These are phyloP conservation scores for Aythya baeri DNA, from an alignment of 2,113 vertebrate genomes.

Conservation along the genomic window DNA sequence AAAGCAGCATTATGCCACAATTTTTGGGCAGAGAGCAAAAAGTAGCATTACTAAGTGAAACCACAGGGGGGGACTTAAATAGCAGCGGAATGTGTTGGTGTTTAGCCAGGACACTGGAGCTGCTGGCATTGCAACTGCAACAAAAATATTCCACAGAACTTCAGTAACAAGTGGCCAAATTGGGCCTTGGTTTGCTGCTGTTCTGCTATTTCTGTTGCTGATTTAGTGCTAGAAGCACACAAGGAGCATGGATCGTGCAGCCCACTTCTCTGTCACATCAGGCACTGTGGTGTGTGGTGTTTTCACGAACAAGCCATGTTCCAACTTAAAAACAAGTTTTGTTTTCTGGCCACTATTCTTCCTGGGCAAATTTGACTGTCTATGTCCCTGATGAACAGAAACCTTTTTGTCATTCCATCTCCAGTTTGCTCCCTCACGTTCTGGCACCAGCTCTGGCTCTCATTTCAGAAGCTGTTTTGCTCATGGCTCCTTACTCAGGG, in stretches of 20 bases:
- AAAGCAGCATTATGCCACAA: background rate
- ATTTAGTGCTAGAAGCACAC: background rate
- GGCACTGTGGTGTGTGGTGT: background rate
- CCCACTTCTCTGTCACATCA: background rate
- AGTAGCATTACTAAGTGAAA: slow-evolving; percentile 51
- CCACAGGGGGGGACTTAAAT: slow-evolving; percentile 53
- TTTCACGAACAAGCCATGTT: background rate
- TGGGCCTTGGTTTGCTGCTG: slow-evolving; percentile 36
- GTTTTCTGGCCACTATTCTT: background rate
- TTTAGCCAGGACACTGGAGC: slow-evolving; percentile 62
- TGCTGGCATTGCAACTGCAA: slow-evolving; percentile 43
- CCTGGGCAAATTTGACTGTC: background rate
- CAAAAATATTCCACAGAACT: slow-evolving; percentile 8
- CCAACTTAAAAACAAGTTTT: background rate
- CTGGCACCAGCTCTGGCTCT: background rate
- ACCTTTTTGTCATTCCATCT: background rate
- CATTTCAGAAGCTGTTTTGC: background rate
- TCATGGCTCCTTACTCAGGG: background rate
- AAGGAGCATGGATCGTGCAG: background rate
- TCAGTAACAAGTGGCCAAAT: slow-evolving; percentile 37
- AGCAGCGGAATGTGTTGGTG: slow-evolving; percentile 44
- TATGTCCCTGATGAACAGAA: background rate
- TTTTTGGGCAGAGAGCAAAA: slow-evolving; percentile 38
- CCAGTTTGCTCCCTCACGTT: background rate
- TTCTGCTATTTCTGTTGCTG: background rate